These are phyloP conservation scores for Myanophis thanlyinensis DNA, from an alignment of 2,113 vertebrate genomes.

Conservation along the genomic window DNA sequence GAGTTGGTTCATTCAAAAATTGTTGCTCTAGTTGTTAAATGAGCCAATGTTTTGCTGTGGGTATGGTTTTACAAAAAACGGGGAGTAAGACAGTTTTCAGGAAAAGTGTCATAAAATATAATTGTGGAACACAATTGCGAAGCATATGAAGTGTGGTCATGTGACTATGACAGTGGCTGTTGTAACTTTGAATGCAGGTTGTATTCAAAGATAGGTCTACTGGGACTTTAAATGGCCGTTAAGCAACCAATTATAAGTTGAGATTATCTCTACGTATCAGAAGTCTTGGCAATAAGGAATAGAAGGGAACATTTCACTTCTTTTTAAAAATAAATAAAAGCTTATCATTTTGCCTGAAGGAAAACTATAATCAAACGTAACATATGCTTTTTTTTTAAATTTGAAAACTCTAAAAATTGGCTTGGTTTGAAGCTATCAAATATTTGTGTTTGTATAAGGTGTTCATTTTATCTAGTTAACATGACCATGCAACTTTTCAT, in stretches of 20 bases:
- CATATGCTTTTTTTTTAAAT: neutral
- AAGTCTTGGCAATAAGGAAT: neutral
- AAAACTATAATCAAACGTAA: neutral
- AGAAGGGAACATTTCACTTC: neutral
- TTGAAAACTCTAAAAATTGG: neutral
- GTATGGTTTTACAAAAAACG: no score
- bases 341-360: neutral
- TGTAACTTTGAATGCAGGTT: no score
- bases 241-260: no score
- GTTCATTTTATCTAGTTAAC: neutral
- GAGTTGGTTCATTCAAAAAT: neutral
- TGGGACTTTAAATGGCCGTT: no score
- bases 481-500: neutral
- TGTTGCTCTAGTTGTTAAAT: no score
- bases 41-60: no score
- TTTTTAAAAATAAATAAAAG: neutral
- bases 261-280: neutral
- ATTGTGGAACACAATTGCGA: no score
- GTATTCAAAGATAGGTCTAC: no score
- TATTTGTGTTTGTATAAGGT: neutral
- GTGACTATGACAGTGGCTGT: no score
- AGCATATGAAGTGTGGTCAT: no score
- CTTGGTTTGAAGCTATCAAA: neutral
- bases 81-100: no score
- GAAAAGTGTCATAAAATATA: no score